Percentiles rank a stretch among this genome's conserved stretches.
Conservation (phyloP, 2,797 vertebrate species). For the Borostomias antarcticus region DNA sequence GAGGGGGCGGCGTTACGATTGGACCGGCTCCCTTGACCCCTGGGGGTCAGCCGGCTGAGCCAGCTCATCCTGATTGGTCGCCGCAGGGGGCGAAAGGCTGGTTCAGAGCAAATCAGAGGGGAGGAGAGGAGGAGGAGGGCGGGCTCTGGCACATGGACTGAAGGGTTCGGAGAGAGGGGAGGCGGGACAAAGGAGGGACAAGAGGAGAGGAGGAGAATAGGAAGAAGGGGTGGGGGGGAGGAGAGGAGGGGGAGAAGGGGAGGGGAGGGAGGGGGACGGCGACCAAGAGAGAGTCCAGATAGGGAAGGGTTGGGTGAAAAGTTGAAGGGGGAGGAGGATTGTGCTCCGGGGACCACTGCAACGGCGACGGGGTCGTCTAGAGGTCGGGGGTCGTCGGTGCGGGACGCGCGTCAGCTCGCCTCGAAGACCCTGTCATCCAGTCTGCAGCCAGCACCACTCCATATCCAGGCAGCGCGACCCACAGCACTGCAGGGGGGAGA, state of each 20-base stretch:
- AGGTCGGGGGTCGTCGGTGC: slow-evolving; percentile 36
- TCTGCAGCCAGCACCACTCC: slow-evolving; percentile 78
- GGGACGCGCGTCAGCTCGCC: slow-evolving; percentile 51
- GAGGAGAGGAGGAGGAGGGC: neutral
- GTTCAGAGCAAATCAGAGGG: slow-evolving; percentile 30
- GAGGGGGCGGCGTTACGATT: slow-evolving; percentile 76
- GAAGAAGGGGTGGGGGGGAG: slow-evolving; percentile 11
- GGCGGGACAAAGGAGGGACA: slow-evolving; percentile 1
- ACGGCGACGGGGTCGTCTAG: slow-evolving; percentile 34
- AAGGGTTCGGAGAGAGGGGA: slow-evolving; percentile 11
- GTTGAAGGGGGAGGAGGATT: slow-evolving; percentile 20
- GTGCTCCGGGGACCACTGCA: neutral
- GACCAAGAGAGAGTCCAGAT: slow-evolving; percentile 12
- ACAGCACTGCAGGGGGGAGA: slow-evolving; percentile 29
- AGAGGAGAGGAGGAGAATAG: slow-evolving; percentile 2
- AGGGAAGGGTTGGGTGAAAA: slow-evolving; percentile 3
- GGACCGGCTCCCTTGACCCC: slow-evolving; percentile 77
- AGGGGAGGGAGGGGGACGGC: slow-evolving; percentile 23
- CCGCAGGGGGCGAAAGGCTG: slow-evolving; percentile 20
- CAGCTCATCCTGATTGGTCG: slow-evolving; percentile 88
- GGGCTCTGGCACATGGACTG: neutral
- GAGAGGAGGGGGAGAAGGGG: neutral
- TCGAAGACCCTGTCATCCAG: slow-evolving; percentile 76
- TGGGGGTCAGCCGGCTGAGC: slow-evolving; percentile 91
- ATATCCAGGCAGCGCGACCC: slow-evolving; percentile 64